Conservation (phyloP, 2,888 invertebrate species). For the Elysia crispata region DNA sequence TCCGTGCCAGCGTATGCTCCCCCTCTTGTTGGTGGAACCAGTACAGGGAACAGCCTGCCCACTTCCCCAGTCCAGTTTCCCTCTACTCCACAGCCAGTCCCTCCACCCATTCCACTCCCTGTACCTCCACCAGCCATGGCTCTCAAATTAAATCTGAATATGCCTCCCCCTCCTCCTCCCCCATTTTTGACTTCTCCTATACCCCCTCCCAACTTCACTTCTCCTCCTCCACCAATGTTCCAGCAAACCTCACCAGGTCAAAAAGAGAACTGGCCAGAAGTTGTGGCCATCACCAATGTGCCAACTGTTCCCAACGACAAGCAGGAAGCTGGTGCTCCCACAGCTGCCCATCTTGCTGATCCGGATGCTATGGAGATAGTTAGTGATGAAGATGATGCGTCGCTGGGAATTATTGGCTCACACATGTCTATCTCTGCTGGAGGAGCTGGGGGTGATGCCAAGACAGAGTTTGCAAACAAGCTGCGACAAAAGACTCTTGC, state of each 20-base stretch:
- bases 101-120: slow-evolving; percentile 46
- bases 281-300: slow-evolving; percentile 48
- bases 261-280: slow-evolving; percentile 56
- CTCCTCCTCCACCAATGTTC: slow-evolving; percentile 44
- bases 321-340: too few relatives aligned
- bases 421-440: neutral
- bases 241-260: slow-evolving; percentile 55
- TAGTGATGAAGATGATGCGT: slow-evolving; percentile 39
- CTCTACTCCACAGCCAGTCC: slow-evolving; percentile 41
- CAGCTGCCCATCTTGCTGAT: neutral
- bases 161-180: slow-evolving; percentile 45
- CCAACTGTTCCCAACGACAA: slow-evolving; percentile 1
- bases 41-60: slow-evolving; percentile 6
- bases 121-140: slow-evolving; percentile 47
- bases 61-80: slow-evolving; percentile 43
- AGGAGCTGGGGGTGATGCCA: slow-evolving; percentile 55
- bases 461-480: slow-evolving; percentile 70
- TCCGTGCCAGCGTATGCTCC: slow-evolving; percentile 37
- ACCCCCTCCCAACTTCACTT: slow-evolving; percentile 29
- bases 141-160: slow-evolving; percentile 40
- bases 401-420: neutral
- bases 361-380: slow-evolving; percentile 49
- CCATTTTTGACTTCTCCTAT: slow-evolving; percentile 40
- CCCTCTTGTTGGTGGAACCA: neutral
- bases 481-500: slow-evolving; percentile 66